Percentiles rank a stretch among this genome's conserved stretches.
These are phyloP conservation scores for Peromyscus maniculatus DNA, from an alignment of 2,113 vertebrate genomes.

Conservation along the genomic window DNA sequence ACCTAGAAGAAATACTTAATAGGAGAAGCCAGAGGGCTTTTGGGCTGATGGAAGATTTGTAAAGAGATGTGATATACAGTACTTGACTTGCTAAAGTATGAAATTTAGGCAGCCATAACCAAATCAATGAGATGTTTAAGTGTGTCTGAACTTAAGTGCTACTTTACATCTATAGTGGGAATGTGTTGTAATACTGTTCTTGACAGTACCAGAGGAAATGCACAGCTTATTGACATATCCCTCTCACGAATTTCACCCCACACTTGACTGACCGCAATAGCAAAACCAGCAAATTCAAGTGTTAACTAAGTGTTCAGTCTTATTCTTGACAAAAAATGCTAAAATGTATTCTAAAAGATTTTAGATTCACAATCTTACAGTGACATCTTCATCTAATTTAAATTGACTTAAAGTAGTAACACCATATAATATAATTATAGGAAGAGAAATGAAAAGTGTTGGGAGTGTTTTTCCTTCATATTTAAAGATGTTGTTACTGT, in stretches of 20 bases:
- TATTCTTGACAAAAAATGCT: neutral
- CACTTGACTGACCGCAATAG: neutral
- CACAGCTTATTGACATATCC: neutral
- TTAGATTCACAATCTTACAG: neutral
- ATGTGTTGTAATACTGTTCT: neutral
- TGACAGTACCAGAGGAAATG: neutral
- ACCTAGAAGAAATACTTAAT: neutral
- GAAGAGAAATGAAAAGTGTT: neutral
- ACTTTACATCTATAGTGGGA: neutral
- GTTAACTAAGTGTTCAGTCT: neutral
- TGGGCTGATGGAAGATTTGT: neutral
- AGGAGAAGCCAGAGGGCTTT: neutral
- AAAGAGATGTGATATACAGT: neutral
- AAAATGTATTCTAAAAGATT: neutral
- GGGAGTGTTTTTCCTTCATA: neutral
- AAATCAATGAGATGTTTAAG: neutral
- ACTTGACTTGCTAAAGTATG: neutral
- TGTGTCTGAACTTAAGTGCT: neutral
- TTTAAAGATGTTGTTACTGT: neutral
- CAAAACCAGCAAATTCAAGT: neutral
- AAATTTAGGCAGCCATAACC: neutral
- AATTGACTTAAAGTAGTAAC: neutral
- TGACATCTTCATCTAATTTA: neutral
- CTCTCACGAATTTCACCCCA: neutral
- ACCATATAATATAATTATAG: neutral